phyloP scores from a whole-genome alignment of 2,797 vertebrate genomes.

The Acanthurus leucopareius region DNA sequence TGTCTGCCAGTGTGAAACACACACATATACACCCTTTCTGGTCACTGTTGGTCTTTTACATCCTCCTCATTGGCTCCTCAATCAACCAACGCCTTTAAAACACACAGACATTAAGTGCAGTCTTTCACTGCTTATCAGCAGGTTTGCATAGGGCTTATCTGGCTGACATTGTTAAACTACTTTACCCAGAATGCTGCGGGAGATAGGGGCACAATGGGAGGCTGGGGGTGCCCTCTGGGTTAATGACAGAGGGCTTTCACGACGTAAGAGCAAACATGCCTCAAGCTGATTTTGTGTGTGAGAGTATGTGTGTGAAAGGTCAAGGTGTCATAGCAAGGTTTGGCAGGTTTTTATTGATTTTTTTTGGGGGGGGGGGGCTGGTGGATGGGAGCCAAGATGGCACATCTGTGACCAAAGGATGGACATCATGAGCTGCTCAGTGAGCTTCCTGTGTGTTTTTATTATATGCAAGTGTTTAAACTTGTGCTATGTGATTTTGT shows the following conservation, averaged over 20 bases:
- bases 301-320: conserved; percentile 57
- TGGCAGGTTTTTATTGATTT: conserved; percentile 32
- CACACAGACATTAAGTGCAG: conserved; percentile 83
- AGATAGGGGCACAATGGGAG: conserved; percentile 83
- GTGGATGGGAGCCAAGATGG: conserved; percentile 16
- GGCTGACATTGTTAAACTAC: conserved; percentile 86
- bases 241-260: conserved; percentile 83
- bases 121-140: conserved; percentile 82
- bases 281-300: conserved; percentile 52
- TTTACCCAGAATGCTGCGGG: conserved; percentile 84
- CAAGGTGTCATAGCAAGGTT: conserved; percentile 70
- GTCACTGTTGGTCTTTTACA: conserved; percentile 71
- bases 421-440: background rate
- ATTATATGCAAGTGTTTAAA: too few species aligned
- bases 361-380: background rate
- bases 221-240: conserved; percentile 76
- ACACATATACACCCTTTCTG: conserved; percentile 31
- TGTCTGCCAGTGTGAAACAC: conserved; percentile 27
- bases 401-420: conserved; percentile 34
- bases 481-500: too few species aligned
- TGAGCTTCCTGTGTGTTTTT: conserved; percentile 4
- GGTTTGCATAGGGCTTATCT: conserved; percentile 85
- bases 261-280: conserved; percentile 75
- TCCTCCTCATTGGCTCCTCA: conserved; percentile 73
- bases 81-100: conserved; percentile 80